Base-by-base conservation (phyloP, 2,797 vertebrate genomes). In the Aulostomus chinensis region DNA sequence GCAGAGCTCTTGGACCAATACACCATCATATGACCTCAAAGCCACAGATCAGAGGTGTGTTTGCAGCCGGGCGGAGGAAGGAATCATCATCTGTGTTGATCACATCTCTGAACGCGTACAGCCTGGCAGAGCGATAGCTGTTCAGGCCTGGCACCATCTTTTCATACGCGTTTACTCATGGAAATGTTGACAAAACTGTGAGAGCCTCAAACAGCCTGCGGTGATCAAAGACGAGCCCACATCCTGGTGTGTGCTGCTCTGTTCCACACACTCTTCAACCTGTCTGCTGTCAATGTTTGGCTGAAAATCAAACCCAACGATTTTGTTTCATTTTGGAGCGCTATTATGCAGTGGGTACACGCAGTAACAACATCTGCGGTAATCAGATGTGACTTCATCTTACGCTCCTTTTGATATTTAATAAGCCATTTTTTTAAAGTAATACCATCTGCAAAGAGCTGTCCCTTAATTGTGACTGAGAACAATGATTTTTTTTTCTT, bases 1-100 rank as follows among this genome's bases (percentile, higher is more conserved):
- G 36, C 15, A 0, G 24, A 45, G 67, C 38, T 1, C 45, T 69
- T 65, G 71, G 74, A 76, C 72, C n/a, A n/a, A n/a, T n/a, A n/a
- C n/a, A n/a, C n/a, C n/a, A n/a, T n/a, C n/a, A n/a, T n/a, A n/a
- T 45, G 66, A 53, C 49, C 41, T 61, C 47, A 40, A 37, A 76
- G 46, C 51, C 15, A 9, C 18, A 15, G 49, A 78, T 78, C 67
- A 76, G 74, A 66, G 42, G 21, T 40, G 36, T n/a, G 30, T 7
- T 38, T 22, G 32, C 22, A 18, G 51, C 38, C 9, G 7, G 32
- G 18, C 29, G 67, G 46, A 43, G 48, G 51, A 64, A 34, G 51
- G 54, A 64, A 55, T 74, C 64, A 49, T 1, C 24, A 5, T 55
- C 18, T 51, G 1, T 2, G 15, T 13, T 53, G 40, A 59, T 69